These are phyloP conservation scores for Heliconius hermathena DNA, from an alignment of 1,140 invertebrate genomes.

Conservation along the genomic window DNA sequence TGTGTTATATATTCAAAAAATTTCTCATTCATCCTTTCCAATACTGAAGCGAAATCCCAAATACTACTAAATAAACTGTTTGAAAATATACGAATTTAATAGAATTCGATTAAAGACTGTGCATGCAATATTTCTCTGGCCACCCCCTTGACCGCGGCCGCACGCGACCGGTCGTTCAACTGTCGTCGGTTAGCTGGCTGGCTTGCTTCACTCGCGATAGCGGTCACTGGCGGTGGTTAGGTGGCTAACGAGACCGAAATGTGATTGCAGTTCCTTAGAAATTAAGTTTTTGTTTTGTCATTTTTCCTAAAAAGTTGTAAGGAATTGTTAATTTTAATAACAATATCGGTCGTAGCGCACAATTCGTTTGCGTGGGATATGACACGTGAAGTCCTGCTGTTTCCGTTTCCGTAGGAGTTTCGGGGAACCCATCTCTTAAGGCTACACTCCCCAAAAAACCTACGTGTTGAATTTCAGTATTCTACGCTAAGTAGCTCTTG, in stretches of 20 bases:
- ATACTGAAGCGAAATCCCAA: background rate
- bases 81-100: constrained; percentile 14
- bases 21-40: background rate
- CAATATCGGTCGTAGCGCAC: too few relatives aligned
- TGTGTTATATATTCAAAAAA: background rate
- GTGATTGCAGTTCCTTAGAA: constrained; percentile 30
- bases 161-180: constrained; percentile 52
- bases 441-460: too few relatives aligned
- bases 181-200: constrained; percentile 32
- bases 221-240: too few relatives aligned
- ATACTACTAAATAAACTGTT: background rate
- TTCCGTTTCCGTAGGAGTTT: too few relatives aligned
- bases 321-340: background rate
- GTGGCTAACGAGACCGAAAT: constrained; percentile 20
- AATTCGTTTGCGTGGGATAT: too few relatives aligned
- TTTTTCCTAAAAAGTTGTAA: background rate
- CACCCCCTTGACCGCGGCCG: constrained; percentile 50
- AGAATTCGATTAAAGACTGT: constrained; percentile 28
- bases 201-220: background rate
- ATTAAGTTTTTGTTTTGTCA: background rate
- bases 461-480: too few relatives aligned
- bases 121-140: constrained; percentile 34
- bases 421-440: too few relatives aligned
- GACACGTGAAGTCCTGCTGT: too few relatives aligned
- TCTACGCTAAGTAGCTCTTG: too few relatives aligned